Percentiles rank a stretch among this genome's conserved stretches.
Evolutionary conservation across 2,113 vertebrate species (phyloP).

Genomic region (Hassar affinis): DNA sequence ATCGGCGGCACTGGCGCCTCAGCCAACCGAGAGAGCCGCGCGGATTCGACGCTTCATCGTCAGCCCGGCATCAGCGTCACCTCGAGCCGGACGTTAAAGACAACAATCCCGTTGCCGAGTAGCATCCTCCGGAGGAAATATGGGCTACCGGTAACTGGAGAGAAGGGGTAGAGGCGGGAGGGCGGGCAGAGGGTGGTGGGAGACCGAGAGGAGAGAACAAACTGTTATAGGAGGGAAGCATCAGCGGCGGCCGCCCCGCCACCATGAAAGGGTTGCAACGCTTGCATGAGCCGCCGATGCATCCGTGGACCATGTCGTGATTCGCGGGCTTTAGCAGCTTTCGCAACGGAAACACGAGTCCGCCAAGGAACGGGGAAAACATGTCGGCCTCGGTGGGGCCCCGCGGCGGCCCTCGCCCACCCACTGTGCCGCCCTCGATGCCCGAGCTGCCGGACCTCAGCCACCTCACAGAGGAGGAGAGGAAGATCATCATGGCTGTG

Average conservation of each 20-base stretch:
- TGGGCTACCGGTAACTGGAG: constrained; percentile 77
- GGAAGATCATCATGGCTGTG: constrained; percentile 98
- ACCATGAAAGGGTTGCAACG: constrained; percentile 82
- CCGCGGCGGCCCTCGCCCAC: constrained; percentile 89
- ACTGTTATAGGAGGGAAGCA: constrained; percentile 62
- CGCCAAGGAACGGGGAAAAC: constrained; percentile 70
- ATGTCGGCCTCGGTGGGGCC: constrained; percentile 95
- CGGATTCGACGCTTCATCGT: constrained; percentile 70
- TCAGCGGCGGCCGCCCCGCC: constrained; percentile 74
- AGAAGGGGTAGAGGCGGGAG: constrained; percentile 66
- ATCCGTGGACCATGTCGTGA: constrained; percentile 84
- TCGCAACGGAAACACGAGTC: constrained; percentile 73
- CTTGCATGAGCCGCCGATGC: constrained; percentile 72
- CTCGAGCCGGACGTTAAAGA: constrained; percentile 53
- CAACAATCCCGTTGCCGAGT: constrained; percentile 45
- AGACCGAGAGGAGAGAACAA: constrained; percentile 64
- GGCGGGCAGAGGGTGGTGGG: constrained; percentile 64
- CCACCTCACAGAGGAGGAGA: constrained; percentile 98
- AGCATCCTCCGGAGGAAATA: constrained; percentile 69
- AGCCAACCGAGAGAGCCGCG: constrained; percentile 63
- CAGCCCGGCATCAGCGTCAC: constrained; percentile 46
- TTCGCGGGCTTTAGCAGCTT: constrained; percentile 68
- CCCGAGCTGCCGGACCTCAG: constrained; percentile 95
- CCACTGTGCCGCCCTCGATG: constrained; percentile 87
- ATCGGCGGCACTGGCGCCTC: constrained; percentile 62